Evolutionary conservation across 1,140 invertebrate species (phyloP).

Genomic region (Chironomus striatipennis): DNA sequence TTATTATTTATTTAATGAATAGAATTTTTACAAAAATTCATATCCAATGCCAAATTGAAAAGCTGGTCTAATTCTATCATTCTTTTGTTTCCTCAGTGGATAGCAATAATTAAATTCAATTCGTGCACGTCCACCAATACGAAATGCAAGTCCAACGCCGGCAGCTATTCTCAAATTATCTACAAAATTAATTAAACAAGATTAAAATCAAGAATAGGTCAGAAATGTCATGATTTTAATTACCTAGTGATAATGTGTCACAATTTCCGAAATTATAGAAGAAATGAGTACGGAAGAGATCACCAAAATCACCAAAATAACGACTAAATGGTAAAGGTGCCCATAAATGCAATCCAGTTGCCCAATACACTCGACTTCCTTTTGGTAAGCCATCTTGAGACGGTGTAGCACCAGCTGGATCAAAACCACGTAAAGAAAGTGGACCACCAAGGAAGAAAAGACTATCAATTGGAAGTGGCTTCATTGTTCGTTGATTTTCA

Average conservation of each 20-base stretch:
- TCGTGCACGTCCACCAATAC: slow-evolving; percentile 37
- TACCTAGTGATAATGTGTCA: slow-evolving; percentile 35
- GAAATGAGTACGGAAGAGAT: slow-evolving; percentile 38
- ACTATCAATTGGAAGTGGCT: slow-evolving; percentile 33
- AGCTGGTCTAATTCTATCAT: slow-evolving; percentile 32
- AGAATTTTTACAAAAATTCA: slow-evolving; percentile 31
- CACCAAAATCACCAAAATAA: slow-evolving; percentile 36
- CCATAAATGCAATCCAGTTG: slow-evolving; percentile 37
- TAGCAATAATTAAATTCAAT: slow-evolving; percentile 40
- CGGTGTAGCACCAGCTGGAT: slow-evolving; percentile 36
- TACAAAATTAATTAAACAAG: neutral
- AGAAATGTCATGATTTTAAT: neutral
- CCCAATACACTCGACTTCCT: slow-evolving; percentile 37
- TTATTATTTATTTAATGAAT: neutral
- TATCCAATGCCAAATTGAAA: slow-evolving; percentile 41
- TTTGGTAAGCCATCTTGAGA: slow-evolving; percentile 36
- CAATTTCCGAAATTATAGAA: slow-evolving; percentile 39
- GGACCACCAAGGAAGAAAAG: slow-evolving; percentile 39
- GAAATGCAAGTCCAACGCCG: slow-evolving; percentile 36
- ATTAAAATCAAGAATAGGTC: neutral
- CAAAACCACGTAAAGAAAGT: slow-evolving; percentile 35
- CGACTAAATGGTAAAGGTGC: slow-evolving; percentile 35
- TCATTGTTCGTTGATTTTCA: slow-evolving; percentile 33
- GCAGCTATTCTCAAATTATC: neutral
- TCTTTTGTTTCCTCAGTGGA: slow-evolving; percentile 31